Evolutionary conservation across 2,888 invertebrate genomes (phyloP).

Genomic region (Kuschelorhynchus macadamiae): DNA sequence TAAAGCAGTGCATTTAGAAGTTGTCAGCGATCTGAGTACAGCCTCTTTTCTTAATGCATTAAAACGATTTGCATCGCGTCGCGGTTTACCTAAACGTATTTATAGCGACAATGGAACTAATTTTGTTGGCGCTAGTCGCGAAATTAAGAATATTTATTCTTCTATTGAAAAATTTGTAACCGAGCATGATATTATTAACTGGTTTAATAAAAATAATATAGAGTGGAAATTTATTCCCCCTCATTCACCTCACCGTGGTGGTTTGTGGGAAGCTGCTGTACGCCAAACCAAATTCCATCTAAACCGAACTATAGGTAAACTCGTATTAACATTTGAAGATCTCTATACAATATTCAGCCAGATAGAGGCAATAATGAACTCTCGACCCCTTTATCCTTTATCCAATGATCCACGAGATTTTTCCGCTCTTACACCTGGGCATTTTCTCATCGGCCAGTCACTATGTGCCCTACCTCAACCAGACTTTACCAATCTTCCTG

Average conservation of each 20-base stretch:
- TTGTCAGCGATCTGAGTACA: conserved; percentile 32
- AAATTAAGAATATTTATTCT: conserved; percentile 16
- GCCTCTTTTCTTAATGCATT: conserved; percentile 37
- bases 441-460: too few species aligned
- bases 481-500: too few species aligned
- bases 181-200: conserved; percentile 9
- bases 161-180: conserved; percentile 18
- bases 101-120: conserved; percentile 47
- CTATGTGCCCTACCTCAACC: too few species aligned
- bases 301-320: conserved; percentile 12
- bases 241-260: conserved; percentile 16
- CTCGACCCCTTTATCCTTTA: too few species aligned
- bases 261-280: conserved; percentile 23
- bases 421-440: too few species aligned
- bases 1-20: conserved; percentile 44
- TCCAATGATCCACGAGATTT: too few species aligned
- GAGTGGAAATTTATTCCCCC: conserved; percentile 32
- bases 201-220: conserved; percentile 21
- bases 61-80: conserved; percentile 42
- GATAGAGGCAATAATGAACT: too few species aligned
- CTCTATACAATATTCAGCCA: neutral
- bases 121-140: conserved; percentile 38
- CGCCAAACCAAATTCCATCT: conserved; percentile 20
- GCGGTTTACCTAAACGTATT: conserved; percentile 31
- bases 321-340: conserved; percentile 24